Evolutionary conservation across 1,140 invertebrate species (phyloP).

Genomic region (Proales similis): DNA sequence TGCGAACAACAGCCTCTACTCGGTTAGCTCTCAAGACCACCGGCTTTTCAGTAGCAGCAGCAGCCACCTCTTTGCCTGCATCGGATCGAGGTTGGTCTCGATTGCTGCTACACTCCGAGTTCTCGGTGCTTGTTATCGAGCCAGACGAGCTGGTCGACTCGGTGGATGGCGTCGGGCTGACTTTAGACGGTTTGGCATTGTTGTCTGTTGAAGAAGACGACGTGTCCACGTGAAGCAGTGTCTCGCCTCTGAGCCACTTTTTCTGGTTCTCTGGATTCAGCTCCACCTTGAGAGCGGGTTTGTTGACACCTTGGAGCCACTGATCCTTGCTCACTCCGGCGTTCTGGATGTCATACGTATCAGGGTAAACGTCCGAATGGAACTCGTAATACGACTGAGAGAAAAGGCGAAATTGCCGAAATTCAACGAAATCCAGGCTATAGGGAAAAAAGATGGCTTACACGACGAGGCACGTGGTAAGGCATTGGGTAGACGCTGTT

Average conservation of each 20-base stretch:
- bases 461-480: conserved; percentile 85
- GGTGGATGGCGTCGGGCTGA: too few species aligned
- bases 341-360: conserved; percentile 69
- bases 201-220: not conserved
- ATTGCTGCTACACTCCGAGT: too few species aligned
- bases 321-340: conserved; percentile 70
- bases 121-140: too few species aligned
- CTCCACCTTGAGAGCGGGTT: conserved; percentile 38
- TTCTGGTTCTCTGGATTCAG: conserved; percentile 6
- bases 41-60: too few species aligned
- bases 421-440: not conserved
- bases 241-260: not conserved
- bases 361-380: conserved; percentile 82
- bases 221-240: not conserved
- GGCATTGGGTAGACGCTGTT: conserved; percentile 78
- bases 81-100: too few species aligned
- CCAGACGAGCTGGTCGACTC: too few species aligned
- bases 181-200: too few species aligned
- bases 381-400: conserved; percentile 79
- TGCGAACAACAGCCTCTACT: too few species aligned
- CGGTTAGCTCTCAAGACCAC: too few species aligned
- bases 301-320: conserved; percentile 53
- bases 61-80: too few species aligned
- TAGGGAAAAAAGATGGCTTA: conserved; percentile 44
- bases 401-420: conserved; percentile 40